phyloP scores from a whole-genome alignment of 2,113 vertebrate species.

The Machaerirhynchus nigripectus region DNA sequence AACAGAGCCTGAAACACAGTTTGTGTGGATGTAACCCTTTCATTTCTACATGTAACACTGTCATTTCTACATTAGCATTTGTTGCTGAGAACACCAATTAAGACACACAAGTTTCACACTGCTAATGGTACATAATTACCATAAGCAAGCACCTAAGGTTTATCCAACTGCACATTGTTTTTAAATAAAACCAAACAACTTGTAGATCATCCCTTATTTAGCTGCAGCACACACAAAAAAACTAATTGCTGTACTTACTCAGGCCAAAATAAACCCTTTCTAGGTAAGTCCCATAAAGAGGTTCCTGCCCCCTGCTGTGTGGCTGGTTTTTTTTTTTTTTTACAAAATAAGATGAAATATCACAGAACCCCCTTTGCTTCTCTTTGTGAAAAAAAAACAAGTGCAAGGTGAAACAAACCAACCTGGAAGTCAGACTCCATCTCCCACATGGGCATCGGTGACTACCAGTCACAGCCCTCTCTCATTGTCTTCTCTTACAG shows the following conservation, averaged over 20 bases:
- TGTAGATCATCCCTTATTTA: not conserved
- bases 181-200: not conserved
- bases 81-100: not conserved
- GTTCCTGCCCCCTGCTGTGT: not conserved
- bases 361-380: fast-evolving
- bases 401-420: not conserved
- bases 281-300: not conserved
- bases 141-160: not conserved
- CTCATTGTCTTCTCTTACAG: not conserved
- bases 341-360: not conserved
- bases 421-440: not conserved
- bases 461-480: not conserved
- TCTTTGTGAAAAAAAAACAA: not conserved
- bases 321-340: not conserved
- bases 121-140: not conserved
- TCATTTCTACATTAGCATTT: not conserved
- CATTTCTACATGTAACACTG: not conserved
- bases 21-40: not conserved
- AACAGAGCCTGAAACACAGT: not conserved
- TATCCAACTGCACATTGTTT: not conserved
- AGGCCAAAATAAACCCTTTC: not conserved
- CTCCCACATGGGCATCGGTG: not conserved
- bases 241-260: not conserved
- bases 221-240: not conserved
- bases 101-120: not conserved